Evolutionary conservation across 2,113 vertebrate genomes (phyloP), one percentile per base, ranked within the genome.

Genomic region (Melanerpes formicivorus): DNA sequence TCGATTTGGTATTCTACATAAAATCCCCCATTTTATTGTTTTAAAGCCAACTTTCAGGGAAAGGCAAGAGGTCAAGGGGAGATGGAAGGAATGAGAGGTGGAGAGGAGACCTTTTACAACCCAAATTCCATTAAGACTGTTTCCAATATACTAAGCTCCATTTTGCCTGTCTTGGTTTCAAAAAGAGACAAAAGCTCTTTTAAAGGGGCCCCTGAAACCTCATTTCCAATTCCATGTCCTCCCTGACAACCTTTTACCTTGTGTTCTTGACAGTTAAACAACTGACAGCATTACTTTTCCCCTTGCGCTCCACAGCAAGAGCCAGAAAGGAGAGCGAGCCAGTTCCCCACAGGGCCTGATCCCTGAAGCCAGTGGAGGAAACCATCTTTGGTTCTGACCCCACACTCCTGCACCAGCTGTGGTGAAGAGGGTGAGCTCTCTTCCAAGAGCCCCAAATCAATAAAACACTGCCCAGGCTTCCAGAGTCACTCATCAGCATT

Each of bases 331-430:
- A 65, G 84, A 9, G 40, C 40, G 0, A 30, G 25, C 30, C 59
- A 50, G 70, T 69, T 54, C 74, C 55, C 52, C 0, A 0, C 4
- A 32, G 54, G 23, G 44, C 7, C 55, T 52, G 50, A 79, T n/a
- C 59, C 73, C 48, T 1, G 2, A 67, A 87, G n/a, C 56, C 87
- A 70, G 3, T 0, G 0, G 75, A 63, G 40, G 34, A n/a, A 62
- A 54, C 0, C 0, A 14, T 29, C 34, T 37, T 37, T 1, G 4
- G 34, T 22, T 80, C 66, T 1, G 0, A n/a, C 44, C 58, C 34
- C 25, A 0, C 10, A 0, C 32, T 73, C 60, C 50, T 70, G 23
- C 1, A 0, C 34, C 2, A 1, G 26, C 52, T 2, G 1, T 1
- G 10, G 44, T 29, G 54, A 72, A 48, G 29, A 0, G 0, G 27